phyloP scores from a whole-genome alignment of 2,888 invertebrate species.

The Margaritifera margaritifera region DNA sequence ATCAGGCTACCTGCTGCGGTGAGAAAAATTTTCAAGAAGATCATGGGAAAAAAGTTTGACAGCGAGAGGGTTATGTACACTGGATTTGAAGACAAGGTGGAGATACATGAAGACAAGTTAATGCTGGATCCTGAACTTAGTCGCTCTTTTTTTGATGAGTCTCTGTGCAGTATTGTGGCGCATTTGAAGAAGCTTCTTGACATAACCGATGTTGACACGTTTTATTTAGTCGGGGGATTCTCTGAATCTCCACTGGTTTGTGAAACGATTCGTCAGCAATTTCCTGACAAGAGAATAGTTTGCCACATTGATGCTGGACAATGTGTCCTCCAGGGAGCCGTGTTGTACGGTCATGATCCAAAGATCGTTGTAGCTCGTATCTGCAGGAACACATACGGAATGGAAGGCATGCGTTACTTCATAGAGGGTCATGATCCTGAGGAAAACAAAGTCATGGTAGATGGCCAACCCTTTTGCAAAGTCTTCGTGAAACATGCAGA shows the following conservation, averaged over 20 bases:
- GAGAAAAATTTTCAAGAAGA: slow-evolving; percentile 8
- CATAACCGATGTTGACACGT: not conserved
- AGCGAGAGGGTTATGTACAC: not conserved
- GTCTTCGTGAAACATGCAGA: slow-evolving; percentile 16
- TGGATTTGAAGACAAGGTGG: not conserved
- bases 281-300: slow-evolving; percentile 7
- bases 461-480: slow-evolving; percentile 16
- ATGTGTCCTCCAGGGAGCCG: slow-evolving; percentile 19
- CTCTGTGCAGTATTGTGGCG: slow-evolving; percentile 10
- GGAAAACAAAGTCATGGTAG: slow-evolving; percentile 4
- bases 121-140: slow-evolving; percentile 1
- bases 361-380: slow-evolving; percentile 15
- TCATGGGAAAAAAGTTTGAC: not conserved
- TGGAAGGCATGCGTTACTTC: slow-evolving; percentile 11
- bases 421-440: slow-evolving; percentile 12
- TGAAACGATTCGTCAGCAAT: slow-evolving; percentile 1
- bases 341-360: slow-evolving; percentile 20
- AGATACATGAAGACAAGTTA: slow-evolving; percentile 13
- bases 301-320: slow-evolving; percentile 18
- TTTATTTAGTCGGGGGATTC: slow-evolving; percentile 22
- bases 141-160: slow-evolving; percentile 7
- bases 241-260: slow-evolving; percentile 18
- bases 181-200: slow-evolving; percentile 11
- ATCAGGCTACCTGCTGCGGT: slow-evolving; percentile 9
- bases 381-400: slow-evolving; percentile 16